Conservation (phyloP, 2,113 vertebrate species). For the Ramphastos sulfuratus region DNA sequence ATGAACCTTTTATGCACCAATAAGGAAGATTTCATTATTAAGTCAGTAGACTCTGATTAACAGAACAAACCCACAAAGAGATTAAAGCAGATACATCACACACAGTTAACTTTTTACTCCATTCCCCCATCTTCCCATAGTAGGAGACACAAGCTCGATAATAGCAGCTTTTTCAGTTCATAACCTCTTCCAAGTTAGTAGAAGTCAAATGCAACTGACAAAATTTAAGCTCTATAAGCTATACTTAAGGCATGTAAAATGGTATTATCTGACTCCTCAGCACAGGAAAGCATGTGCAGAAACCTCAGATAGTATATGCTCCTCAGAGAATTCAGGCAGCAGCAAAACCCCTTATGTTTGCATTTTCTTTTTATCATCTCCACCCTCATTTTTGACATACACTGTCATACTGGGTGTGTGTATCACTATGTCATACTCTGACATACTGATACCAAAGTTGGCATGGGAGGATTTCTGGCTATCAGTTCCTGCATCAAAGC, state of each 20-base stretch:
- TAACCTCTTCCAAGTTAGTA: not conserved
- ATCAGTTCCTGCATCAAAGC: not conserved
- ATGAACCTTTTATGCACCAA: not conserved
- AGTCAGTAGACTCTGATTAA: not conserved
- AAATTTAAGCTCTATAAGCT: not conserved
- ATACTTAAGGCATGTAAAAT: not conserved
- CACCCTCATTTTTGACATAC: not conserved
- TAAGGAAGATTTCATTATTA: not conserved
- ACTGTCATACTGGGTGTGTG: not conserved
- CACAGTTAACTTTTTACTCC: not conserved
- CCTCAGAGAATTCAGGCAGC: not conserved
- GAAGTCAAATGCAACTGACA: not conserved
- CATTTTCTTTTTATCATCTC: not conserved
- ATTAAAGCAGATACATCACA: not conserved
- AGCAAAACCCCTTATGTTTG: not conserved
- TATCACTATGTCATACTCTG: too few species aligned
- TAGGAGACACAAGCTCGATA: not conserved
- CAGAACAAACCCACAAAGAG: not conserved
- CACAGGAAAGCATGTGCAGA: not conserved
- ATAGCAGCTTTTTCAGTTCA: not conserved
- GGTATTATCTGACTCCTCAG: not conserved
- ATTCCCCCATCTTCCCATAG: not conserved
- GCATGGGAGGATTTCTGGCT: not conserved
- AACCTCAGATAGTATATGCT: not conserved
- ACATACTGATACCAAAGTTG: not conserved